Base-by-base conservation (phyloP, 2,113 vertebrate species). In the Archocentrus centrarchus region DNA sequence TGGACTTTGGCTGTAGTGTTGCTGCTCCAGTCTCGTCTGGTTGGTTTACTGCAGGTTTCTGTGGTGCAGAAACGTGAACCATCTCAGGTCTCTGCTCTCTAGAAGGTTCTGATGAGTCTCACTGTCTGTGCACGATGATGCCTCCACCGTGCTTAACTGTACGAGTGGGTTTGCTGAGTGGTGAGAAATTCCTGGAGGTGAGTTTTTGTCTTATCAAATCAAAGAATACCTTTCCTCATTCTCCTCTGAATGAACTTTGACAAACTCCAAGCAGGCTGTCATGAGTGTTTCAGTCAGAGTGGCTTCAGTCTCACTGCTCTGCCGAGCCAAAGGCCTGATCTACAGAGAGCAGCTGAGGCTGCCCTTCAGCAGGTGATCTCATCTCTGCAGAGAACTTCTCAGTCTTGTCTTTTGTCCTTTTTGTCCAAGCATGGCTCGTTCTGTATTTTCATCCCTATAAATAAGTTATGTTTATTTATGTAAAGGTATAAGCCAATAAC, bases 1-100 rank as follows among this genome's bases (percentile, higher is more conserved):
- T 70, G 24, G 0, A 2, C 61, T 35, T 0, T 20, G 35, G n/a
- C n/a, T 18, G 14, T 47, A 39, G 3, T 22, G 2, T 39, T 70
- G 64, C 24, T 7, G 63, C 9, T 30, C 41, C 24, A 7, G 66
- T 1, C 15, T 70, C 30, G 44, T 53, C 44, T 32, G 44, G 66
- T 0, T 4, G 9, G 24, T 70, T 70, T 13, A 0, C 6, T 70
- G 1, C 66, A 32, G 64, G 37, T 39, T 39, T 37, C 37, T 37
- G 37, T 37, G 37, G 7, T 9, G 37, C 37, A 37, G 37, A 9
- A 37, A 37, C 7, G 37, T 37, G 37, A 37, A 37, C 7, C 37
- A 35, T 6, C 32, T 35, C 32, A 35, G 32, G 5, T 32, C 5
- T 32, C 30, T 32, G 30, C 30, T 6, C 5, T 35, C 32, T 35